Evolutionary conservation across 1,140 invertebrate genomes (phyloP), one percentile per base, ranked within the genome.

Genomic region (Charaxes varanes): DNA sequence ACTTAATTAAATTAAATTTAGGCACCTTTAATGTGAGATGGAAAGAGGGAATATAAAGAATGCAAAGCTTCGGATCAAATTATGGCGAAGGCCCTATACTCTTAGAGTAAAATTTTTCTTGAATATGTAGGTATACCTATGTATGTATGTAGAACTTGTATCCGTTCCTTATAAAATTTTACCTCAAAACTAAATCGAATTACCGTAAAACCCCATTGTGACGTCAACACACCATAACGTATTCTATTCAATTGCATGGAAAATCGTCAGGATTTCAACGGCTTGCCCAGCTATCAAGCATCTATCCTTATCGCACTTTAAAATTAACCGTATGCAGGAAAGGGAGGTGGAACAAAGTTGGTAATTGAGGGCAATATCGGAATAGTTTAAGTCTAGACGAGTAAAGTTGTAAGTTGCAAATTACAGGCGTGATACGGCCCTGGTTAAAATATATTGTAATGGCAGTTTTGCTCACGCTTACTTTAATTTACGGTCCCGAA

Each of bases 311-410:
- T 71, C 53, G 4, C 53, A 33, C 59, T 40, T 36, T 16, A 6
- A 10, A 10, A n/a, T 19, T 15, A 15, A 24, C 17, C 6, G 15
- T 23, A 46, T 6, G 64, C 16, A 5, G 44, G 54, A 70, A 16
- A 41, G 60, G 49, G 59, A 73, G 16, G 23, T 28, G 23, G 7
- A 41, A 48, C 48, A 58, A 64, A 63, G 55, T 67, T 71, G 68
- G 64, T 76, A 73, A 82, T 76, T 77, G 72, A 74, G 68, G 68
- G 71, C 65, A 76, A 77, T 82, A 71, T 62, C 58, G 58, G 62
- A 76, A 78, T 79, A 82, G 74, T 82, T 82, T 76, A 47, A 78
- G 78, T 79, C 74, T 82, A 82, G 78, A 82, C 78, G 57, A 57
- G 62, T 44, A 57, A 69, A 77, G 73, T 74, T 78, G 65, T 67